Evolutionary conservation across 2,797 vertebrate species (phyloP), one percentile per base, ranked within the genome.

Genomic region (Peromyscus aztecus): DNA sequence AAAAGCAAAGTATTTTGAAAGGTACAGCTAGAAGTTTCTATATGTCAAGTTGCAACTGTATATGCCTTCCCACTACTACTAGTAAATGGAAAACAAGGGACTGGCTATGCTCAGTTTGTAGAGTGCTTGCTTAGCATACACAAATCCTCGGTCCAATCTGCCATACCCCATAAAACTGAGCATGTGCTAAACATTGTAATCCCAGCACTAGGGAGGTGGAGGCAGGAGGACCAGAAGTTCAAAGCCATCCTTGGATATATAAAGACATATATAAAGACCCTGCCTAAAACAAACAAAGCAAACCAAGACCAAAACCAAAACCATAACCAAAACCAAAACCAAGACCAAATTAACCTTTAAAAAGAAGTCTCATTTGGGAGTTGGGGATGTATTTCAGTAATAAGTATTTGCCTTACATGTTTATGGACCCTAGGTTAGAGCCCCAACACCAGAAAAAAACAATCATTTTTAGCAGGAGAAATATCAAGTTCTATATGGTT

Each of bases 1-100:
- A 80, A 16, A 83, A 91, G 43, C 67, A 43, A 84, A 89, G 57
- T 65, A 96, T 59, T 93, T 76, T 89, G n/a, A 89, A 93, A 96
- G 69, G 84, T 49, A 92, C 1, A 86, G 55, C 6, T 40, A 69
- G 55, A 23, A 84, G 92, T 80, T 94, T 95, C 86, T 85, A 14
- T 52, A 92, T 52, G 14, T 61, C 49, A 65, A 67, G 6, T 59
- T 90, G 19, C 89, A 87, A 92, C 71, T 73, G 13, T 59, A 78
- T 29, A 76, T 5, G 75, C 27, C 12, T 80, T 96, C 69, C 17
- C n/a, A n/a, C n/a, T n/a, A 80, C 80, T 76, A 24, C 86, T 80
- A 63, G 80, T 65, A 94, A 80, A 43, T 80, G 71, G 71, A 88
- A 85, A 85, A 77, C 40, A 88, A 75, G 37, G 88, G 23, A 21